phyloP scores from a whole-genome alignment of 2,113 vertebrate genomes.

The Datnioides undecimradiatus region DNA sequence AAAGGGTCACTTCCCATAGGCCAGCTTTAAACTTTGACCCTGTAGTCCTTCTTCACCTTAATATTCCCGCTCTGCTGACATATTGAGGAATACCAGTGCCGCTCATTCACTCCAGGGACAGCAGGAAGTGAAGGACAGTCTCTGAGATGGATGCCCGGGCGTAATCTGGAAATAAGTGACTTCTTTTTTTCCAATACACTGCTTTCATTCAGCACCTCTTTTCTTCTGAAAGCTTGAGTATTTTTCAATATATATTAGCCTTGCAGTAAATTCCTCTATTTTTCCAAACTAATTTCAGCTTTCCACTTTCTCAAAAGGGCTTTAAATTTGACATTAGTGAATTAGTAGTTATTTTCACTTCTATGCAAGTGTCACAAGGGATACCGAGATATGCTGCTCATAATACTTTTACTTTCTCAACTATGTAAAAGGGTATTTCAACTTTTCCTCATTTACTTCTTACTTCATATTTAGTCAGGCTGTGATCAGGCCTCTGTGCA shows the following conservation, averaged over 20 bases:
- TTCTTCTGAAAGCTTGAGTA: not conserved
- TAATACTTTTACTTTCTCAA: not conserved
- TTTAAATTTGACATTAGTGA: conserved; percentile 18
- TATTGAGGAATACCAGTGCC: conserved; percentile 44
- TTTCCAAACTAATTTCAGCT: conserved; percentile 15
- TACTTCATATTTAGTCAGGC: conserved; percentile 11
- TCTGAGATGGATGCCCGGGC: not conserved
- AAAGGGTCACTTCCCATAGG: conserved; percentile 77
- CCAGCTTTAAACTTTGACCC: conserved; percentile 79
- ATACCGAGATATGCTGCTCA: not conserved
- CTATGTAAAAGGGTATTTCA: conserved; percentile 9
- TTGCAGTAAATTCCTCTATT: not conserved
- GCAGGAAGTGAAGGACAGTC: conserved; percentile 6
- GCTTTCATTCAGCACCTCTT: not conserved
- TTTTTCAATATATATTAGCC: not conserved
- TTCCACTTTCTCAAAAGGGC: not conserved
- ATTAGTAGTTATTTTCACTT: not conserved
- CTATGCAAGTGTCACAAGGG: not conserved
- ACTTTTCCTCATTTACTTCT: conserved; percentile 38
- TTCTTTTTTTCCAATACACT: conserved; percentile 19
- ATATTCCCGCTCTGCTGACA: conserved; percentile 43
- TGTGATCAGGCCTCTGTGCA: conserved; percentile 43
- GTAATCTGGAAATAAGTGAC: conserved; percentile 11
- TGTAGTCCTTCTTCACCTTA: conserved; percentile 47
- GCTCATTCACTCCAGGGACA: conserved; percentile 5